Evolutionary conservation across 2,888 invertebrate genomes (phyloP), one percentile per base, ranked within the genome.

Genomic region (Lucinisca nassula): DNA sequence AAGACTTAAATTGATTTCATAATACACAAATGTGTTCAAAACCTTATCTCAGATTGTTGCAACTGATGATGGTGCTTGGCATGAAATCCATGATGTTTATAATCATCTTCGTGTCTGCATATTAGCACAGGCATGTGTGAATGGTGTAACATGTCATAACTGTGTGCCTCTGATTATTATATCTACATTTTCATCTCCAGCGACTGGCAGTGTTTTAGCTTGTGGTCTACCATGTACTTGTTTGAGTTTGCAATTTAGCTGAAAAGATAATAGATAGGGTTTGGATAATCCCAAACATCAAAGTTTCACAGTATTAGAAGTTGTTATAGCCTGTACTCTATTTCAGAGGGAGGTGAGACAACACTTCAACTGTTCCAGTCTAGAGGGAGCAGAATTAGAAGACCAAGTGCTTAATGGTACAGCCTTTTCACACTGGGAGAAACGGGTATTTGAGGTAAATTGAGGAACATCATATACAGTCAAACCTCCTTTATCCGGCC

Each of bases 371-470:
- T 99, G 99, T 95, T 97, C 97, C 0, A 96, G 97, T 55, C 96
- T 99, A 45, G 99, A 99, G 96, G 99, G 99, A 0, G 99, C 99
- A 0, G 99, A 99, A 96, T 96, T 99, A 67, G 99, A 99, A 96
- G 99, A 99, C 96, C 99, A 99, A 96, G 99, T 99, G 0, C 99
- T 98, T 24, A 99, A 99, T 92, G 99, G 99, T 30, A 99, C 99
- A 0, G 98, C 98, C 0, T 97, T 99, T 70, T 99, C 99, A 0
- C 99, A 99, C 95, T 99, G 99, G 99, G 99, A 99, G 96, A 99
- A 99, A 95, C 97, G 99, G 80, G 98, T 99, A 0, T 99, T 99
- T 96, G 99, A 99, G 97, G 99, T 99, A 94, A 40, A 12, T 58
- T 21, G 51, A n/a, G n/a, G n/a, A n/a, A n/a, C n/a, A n/a, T n/a